A percentile compares a stretch with the other conserved stretches of the same genome.
Evolutionary conservation across 2,113 vertebrate species (phyloP).

Genomic region (Elachura formosa): DNA sequence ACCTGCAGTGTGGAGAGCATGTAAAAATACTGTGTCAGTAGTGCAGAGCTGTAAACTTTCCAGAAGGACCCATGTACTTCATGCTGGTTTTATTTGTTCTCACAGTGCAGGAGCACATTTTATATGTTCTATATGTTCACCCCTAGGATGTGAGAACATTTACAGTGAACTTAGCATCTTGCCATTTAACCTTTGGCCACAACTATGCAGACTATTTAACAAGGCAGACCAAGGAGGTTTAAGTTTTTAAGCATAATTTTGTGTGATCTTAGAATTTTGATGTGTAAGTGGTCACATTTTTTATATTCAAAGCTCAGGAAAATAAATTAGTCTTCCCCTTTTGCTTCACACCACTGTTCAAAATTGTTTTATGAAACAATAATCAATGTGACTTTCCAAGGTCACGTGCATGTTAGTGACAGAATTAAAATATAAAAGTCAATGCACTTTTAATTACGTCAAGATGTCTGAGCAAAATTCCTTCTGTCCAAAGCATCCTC

Average conservation of each 20-base stretch:
- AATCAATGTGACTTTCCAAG: conserved; percentile 17
- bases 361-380: conserved; percentile 46
- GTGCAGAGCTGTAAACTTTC: background rate
- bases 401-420: conserved; percentile 26
- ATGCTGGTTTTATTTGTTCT: background rate
- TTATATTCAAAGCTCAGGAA: background rate
- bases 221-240: background rate
- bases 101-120: background rate
- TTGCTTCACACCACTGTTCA: background rate
- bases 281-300: background rate
- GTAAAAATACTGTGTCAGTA: background rate
- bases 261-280: background rate
- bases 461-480: conserved; percentile 53
- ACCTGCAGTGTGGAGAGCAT: background rate
- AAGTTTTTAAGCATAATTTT: background rate
- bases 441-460: conserved; percentile 51
- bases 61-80: background rate
- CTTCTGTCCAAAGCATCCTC: conserved; percentile 4
- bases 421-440: conserved; percentile 52
- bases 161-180: background rate
- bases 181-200: background rate
- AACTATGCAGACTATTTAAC: conserved; percentile 25
- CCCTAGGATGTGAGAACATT: background rate
- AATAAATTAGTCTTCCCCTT: background rate
- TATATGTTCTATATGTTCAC: background rate